phyloP scores from a whole-genome alignment of 1,140 invertebrate genomes.

The Coenobita brevimanus region DNA sequence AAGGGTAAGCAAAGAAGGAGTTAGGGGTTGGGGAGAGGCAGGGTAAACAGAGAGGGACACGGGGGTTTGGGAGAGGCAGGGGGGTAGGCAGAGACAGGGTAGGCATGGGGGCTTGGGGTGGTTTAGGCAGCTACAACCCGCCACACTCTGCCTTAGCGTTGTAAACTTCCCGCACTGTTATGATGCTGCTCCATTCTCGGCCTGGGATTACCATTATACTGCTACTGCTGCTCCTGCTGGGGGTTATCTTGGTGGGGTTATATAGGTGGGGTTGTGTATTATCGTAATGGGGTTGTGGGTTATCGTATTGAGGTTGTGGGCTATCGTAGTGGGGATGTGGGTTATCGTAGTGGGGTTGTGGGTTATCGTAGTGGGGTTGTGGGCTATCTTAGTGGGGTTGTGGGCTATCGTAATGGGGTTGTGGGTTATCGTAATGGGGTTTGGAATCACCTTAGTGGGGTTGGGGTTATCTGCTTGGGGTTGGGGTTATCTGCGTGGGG shows the following conservation, averaged over 20 bases:
- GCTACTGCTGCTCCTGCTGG: constrained; percentile 15
- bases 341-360: too few relatives aligned
- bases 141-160: constrained; percentile 30
- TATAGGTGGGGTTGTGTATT: constrained; percentile 22
- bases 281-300: not conserved
- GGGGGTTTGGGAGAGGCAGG: not conserved
- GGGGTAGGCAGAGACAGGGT: constrained; percentile 4
- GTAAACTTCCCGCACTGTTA: constrained; percentile 52
- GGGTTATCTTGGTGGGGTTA: constrained; percentile 44
- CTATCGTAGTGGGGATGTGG: too few relatives aligned
- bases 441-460: too few relatives aligned
- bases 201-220: constrained; percentile 57
- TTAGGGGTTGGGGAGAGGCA: not conserved
- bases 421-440: too few relatives aligned
- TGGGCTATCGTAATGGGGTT: too few relatives aligned
- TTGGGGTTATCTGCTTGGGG: not conserved
- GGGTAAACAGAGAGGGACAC: not conserved
- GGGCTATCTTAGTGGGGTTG: too few relatives aligned
- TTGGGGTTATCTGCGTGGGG: constrained; percentile 37
- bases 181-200: constrained; percentile 44
- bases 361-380: too few relatives aligned
- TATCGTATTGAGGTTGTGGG: not conserved
- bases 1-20: not conserved
- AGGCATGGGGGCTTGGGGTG: too few relatives aligned
- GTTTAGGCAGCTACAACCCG: constrained; percentile 19